Conservation (phyloP, 2,113 vertebrate species). For the Tapirus terrestris region DNA sequence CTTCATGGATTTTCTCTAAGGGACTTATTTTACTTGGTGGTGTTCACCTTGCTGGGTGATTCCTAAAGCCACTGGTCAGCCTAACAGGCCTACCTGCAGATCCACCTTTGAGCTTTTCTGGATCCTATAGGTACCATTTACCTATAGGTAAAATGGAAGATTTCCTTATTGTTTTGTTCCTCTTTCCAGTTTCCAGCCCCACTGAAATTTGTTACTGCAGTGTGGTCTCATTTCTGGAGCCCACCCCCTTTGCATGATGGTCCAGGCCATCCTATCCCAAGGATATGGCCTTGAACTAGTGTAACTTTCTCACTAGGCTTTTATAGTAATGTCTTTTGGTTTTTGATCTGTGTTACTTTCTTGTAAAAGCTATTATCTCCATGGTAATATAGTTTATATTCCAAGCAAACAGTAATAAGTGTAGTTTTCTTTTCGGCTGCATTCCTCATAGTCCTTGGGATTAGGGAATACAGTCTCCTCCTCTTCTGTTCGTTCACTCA, state of each 20-base stretch:
- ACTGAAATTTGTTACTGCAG: neutral
- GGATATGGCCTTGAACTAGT: neutral
- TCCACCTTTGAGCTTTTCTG: neutral
- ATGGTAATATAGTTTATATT: neutral
- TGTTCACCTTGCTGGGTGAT: neutral
- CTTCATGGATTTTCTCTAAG: neutral
- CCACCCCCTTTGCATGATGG: neutral
- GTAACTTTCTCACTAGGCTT: neutral
- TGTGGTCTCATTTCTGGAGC: neutral
- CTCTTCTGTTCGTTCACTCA: neutral
- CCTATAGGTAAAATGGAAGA: neutral
- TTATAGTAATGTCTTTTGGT: neutral
- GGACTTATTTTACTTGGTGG: neutral
- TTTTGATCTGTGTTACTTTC: neutral
- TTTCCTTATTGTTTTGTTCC: neutral
- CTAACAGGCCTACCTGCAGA: neutral
- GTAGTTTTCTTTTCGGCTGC: neutral
- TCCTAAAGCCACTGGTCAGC: neutral
- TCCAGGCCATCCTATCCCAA: neutral
- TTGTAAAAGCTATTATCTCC: neutral
- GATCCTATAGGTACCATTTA: too few relatives aligned
- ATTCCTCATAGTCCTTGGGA: neutral
- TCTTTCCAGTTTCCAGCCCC: neutral
- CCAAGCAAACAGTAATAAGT: neutral
- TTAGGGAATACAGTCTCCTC: neutral